These are phyloP conservation scores for Therioaphis trifolii DNA, from an alignment of 2,888 invertebrate species.

Conservation along the genomic window DNA sequence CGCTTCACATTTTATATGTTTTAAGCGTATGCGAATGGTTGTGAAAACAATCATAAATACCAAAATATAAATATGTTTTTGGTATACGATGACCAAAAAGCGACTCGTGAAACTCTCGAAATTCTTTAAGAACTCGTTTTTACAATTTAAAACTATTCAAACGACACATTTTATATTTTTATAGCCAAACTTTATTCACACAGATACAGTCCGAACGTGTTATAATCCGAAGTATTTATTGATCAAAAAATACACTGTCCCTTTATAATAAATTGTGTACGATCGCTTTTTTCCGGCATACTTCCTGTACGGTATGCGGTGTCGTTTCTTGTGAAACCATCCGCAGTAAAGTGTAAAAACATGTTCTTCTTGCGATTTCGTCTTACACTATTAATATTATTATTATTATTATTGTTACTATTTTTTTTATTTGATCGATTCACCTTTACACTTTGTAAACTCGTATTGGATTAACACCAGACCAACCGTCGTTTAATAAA, in stretches of 20 bases:
- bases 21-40: too few relatives aligned
- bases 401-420: too few relatives aligned
- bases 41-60: too few relatives aligned
- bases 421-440: too few relatives aligned
- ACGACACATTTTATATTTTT: constrained; percentile 32
- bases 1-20: too few relatives aligned
- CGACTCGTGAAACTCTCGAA: neutral
- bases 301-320: neutral
- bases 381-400: too few relatives aligned
- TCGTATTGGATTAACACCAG: too few relatives aligned
- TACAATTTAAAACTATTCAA: constrained; percentile 36
- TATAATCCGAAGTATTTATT: constrained; percentile 42
- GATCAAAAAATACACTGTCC: neutral
- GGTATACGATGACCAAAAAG: too few relatives aligned
- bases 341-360: neutral
- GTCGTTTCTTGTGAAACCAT: neutral
- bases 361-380: too few relatives aligned
- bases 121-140: constrained; percentile 25
- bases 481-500: too few relatives aligned
- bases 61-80: too few relatives aligned
- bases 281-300: constrained; percentile 6
- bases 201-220: constrained; percentile 8
- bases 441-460: too few relatives aligned
- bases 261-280: constrained; percentile 16
- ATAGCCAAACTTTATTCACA: constrained; percentile 25